Evolutionary conservation across 2,888 invertebrate genomes (phyloP), one percentile per base, ranked within the genome.

Genomic region (Himalopsyche kuldschensis): DNA sequence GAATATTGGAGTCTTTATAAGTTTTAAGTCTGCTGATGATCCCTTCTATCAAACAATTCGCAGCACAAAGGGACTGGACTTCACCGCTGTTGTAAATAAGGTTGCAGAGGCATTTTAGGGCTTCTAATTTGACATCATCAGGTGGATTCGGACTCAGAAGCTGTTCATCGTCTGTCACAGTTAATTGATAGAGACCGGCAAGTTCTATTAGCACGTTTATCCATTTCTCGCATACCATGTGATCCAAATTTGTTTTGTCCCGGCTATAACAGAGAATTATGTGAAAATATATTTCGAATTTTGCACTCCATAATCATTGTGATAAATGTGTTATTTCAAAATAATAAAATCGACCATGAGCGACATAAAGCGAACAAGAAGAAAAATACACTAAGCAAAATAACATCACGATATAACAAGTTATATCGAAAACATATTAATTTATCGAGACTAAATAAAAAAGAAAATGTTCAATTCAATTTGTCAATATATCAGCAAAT

Each of bases 61-160:
- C 90, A 47, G 91, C 90, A 87, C 94, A 94, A 84, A 93, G 90
- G 75, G 91, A 90, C 87, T 95, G 94, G 11, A 94, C 93, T 80
- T 92, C 91, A 3, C 88, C 87, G 88, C 95, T 95, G 89, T 98
- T 97, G 89, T 94, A 98, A 81, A 97, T 93, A 87, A 98, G 91
- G 90, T 99, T 99, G 89, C 96, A 97, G 11, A 98, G 91, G 88
- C 97, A 95, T 90, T 98, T 98, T 81, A 96, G 91, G 0, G 97
- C 95, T 90, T 98, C 98, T 6, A 96, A 91, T 2, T 92, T 93
- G 31, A 94, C 91, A 89, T 93, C 90, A 89, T 93, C 92, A 41
- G 90, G 89, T 84, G 90, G 90, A 82, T 90, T 87, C 55, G 90
- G 89, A 30, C 90, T 88, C 17, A 89, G 88, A 86, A 90, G 88